phyloP scores from a whole-genome alignment of 2,113 vertebrate species.

The Nothoprocta pentlandii region DNA sequence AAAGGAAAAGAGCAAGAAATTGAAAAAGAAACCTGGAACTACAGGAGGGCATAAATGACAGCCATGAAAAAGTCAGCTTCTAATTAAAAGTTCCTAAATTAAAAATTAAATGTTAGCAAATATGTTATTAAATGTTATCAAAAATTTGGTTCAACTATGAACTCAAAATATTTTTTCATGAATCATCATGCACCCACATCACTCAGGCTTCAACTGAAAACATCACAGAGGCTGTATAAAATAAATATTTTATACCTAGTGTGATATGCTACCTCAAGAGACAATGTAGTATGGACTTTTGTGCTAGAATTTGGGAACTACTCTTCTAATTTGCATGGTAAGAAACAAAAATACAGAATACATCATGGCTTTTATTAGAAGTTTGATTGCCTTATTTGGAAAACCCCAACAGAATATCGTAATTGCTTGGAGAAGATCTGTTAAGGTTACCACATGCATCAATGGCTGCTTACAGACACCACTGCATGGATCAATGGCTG shows the following conservation, averaged over 20 bases:
- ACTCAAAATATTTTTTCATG: background rate
- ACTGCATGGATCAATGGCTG: accelerated
- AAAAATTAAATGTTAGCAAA: background rate
- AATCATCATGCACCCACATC: background rate
- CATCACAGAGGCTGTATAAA: background rate
- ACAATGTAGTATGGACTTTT: background rate
- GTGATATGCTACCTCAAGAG: background rate
- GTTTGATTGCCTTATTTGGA: background rate
- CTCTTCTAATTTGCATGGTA: background rate
- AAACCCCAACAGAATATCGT: background rate
- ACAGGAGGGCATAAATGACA: background rate
- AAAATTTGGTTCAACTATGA: background rate
- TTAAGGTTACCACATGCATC: background rate
- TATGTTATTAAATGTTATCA: background rate
- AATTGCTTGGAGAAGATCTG: background rate
- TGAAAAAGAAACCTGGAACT: background rate
- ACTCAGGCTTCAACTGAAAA: background rate
- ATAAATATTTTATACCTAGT: background rate
- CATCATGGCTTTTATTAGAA: background rate
- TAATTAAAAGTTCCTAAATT: background rate
- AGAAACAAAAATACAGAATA: background rate
- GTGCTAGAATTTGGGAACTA: background rate
- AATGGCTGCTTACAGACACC: background rate
- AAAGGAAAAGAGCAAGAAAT: background rate
- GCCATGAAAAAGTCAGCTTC: background rate